Conservation (phyloP, 2,113 vertebrate genomes). For the Gallinago jamesoni region DNA sequence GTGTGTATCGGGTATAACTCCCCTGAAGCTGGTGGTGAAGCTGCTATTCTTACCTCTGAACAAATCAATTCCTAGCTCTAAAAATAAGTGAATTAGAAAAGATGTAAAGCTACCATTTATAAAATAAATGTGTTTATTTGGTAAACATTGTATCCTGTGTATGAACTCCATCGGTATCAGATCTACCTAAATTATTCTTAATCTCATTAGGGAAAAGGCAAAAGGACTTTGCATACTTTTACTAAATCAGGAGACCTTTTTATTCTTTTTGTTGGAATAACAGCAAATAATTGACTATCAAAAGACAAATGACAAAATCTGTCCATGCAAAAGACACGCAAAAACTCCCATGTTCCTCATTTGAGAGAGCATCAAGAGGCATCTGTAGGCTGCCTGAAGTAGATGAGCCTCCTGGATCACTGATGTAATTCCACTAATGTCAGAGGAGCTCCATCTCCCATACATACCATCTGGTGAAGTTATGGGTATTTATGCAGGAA, state of each 20-base stretch:
- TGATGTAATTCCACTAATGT: neutral
- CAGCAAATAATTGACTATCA: neutral
- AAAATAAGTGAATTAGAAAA: neutral
- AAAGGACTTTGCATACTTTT: constrained; percentile 11
- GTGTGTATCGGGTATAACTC: neutral
- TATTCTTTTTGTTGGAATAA: neutral
- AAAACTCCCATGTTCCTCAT: neutral
- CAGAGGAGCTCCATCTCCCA: neutral
- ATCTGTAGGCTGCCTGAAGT: neutral
- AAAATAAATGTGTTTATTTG: constrained; percentile 26
- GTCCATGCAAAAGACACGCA: neutral
- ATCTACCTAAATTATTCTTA: neutral
- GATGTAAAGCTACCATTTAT: neutral
- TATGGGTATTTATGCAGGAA: neutral
- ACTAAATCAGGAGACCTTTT: neutral
- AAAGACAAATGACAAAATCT: neutral
- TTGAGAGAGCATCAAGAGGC: neutral
- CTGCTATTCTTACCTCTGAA: neutral
- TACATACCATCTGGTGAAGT: neutral
- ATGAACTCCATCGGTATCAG: neutral
- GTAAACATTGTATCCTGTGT: neutral
- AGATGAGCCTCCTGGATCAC: neutral
- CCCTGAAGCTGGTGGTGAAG: neutral
- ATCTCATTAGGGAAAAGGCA: neutral
- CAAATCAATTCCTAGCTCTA: neutral